Percentiles rank a stretch among this genome's conserved stretches.
Evolutionary conservation across 2,797 vertebrate species (phyloP).

Genomic region (Chaetophractus vellerosus): DNA sequence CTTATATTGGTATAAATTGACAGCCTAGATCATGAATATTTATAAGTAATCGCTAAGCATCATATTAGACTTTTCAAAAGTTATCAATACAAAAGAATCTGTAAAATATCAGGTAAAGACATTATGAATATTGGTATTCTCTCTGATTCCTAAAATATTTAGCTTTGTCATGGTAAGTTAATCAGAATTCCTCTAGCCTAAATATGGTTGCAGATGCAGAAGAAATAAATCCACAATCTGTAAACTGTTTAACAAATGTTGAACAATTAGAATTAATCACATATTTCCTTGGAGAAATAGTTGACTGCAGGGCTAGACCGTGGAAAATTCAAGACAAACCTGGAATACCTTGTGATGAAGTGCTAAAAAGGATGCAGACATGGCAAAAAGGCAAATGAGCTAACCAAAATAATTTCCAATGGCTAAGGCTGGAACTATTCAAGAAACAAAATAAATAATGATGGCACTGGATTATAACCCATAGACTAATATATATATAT

Average conservation of each 20-base stretch:
- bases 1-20: background rate
- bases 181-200: background rate
- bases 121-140: conserved; percentile 18
- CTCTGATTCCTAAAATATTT: background rate
- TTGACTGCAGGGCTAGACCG: background rate
- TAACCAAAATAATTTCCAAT: background rate
- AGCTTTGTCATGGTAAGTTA: background rate
- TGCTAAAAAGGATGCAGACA: background rate
- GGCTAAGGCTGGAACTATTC: background rate
- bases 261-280: conserved; percentile 6
- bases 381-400: background rate
- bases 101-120: background rate
- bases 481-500: background rate
- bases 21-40: background rate
- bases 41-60: background rate
- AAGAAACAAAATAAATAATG: background rate
- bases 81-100: background rate
- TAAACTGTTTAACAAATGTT: background rate
- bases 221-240: background rate
- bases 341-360: background rate
- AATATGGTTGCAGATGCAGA: background rate
- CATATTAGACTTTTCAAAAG: conserved; percentile 37
- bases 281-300: background rate
- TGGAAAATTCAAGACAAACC: background rate
- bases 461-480: background rate